These are phyloP conservation scores for Andrena chrysosceles DNA, from an alignment of 2,888 invertebrate genomes.

Conservation along the genomic window DNA sequence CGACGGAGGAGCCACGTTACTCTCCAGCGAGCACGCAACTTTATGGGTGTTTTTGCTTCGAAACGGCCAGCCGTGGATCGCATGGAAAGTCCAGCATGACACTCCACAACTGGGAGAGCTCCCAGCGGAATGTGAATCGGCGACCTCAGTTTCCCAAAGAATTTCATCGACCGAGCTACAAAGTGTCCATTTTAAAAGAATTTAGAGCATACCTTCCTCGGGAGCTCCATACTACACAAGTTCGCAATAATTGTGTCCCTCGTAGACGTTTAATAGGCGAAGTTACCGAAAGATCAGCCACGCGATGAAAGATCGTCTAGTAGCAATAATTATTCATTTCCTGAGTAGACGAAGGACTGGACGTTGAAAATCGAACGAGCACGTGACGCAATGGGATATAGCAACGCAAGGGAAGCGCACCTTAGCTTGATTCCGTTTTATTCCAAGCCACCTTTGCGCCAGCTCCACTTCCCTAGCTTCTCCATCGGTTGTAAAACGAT, in stretches of 20 bases:
- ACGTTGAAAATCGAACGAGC: too few relatives aligned
- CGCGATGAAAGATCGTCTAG: too few relatives aligned
- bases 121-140: conserved; percentile 10
- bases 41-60: conserved; percentile 65
- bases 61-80: conserved; percentile 56
- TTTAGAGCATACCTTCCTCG: too few relatives aligned
- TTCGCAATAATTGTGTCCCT: too few relatives aligned
- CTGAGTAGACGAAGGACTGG: too few relatives aligned
- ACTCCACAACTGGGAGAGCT: conserved; percentile 30
- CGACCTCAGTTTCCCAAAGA: conserved; percentile 33
- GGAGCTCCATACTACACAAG: too few relatives aligned
- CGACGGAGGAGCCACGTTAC: conserved; percentile 46
- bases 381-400: neutral
- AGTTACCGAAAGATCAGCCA: too few relatives aligned
- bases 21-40: conserved; percentile 51
- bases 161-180: conserved; percentile 24
- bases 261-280: too few relatives aligned
- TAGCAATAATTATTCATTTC: too few relatives aligned
- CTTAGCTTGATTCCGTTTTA: conserved; percentile 6
- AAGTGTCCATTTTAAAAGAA: neutral
- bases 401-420: neutral
- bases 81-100: conserved; percentile 25
- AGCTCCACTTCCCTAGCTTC: conserved; percentile 11
- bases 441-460: neutral
- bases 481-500: conserved; percentile 39